Evolutionary conservation across 2,797 vertebrate genomes (phyloP).

Genomic region (Sebastes steindachneri): DNA sequence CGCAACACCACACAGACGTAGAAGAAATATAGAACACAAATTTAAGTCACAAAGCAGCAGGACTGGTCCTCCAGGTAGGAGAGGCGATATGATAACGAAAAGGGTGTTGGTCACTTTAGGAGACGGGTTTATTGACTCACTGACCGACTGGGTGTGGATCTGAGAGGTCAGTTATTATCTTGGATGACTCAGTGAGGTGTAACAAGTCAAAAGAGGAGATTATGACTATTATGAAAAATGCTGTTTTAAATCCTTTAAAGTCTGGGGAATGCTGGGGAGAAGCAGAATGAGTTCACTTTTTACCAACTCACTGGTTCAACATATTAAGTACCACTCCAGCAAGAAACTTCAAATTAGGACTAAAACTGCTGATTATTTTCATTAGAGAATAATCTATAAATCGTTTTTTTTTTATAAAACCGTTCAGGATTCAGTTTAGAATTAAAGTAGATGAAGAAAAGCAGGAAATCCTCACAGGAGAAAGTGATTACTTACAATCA

Average conservation of each 20-base stretch:
- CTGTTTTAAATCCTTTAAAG: not conserved
- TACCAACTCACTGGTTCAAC: not conserved
- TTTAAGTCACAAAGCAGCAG: not conserved
- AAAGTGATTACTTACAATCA: too few relatives aligned
- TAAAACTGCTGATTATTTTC: not conserved
- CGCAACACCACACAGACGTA: not conserved
- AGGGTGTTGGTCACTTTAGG: not conserved
- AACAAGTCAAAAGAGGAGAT: not conserved
- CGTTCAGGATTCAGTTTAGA: not conserved
- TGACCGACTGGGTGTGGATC: conserved; percentile 10
- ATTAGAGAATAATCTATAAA: not conserved
- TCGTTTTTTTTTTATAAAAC: not conserved
- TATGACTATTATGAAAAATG: not conserved
- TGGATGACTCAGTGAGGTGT: not conserved
- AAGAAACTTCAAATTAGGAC: not conserved
- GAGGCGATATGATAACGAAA: not conserved
- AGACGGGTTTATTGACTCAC: not conserved
- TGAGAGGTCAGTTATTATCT: not conserved
- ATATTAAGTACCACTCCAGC: not conserved
- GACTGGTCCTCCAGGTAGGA: not conserved
- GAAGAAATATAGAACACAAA: not conserved
- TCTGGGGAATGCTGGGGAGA: not conserved
- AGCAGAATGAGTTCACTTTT: not conserved
- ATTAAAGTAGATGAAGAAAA: not conserved
- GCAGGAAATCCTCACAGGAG: not conserved